Percentiles rank a stretch among this genome's conserved stretches.
Conservation (phyloP, 1,140 invertebrate genomes). For the Platyscapa corneri region DNA sequence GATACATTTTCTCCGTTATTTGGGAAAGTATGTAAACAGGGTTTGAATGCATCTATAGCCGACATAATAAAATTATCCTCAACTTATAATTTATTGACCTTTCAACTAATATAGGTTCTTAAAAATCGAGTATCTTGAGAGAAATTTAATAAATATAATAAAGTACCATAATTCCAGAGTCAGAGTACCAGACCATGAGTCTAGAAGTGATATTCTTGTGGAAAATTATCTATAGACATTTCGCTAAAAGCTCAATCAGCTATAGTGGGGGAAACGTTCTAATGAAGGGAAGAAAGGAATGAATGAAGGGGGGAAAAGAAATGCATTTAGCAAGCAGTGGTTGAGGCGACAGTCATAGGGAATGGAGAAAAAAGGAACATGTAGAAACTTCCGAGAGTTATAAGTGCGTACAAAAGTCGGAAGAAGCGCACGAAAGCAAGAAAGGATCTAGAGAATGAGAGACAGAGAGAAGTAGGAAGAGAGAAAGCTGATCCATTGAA, state of each 20-base stretch:
- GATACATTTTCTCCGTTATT: not conserved
- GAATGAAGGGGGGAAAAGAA: constrained; percentile 17
- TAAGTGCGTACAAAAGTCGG: not conserved
- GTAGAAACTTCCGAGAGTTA: not conserved
- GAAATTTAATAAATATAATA: constrained; percentile 30
- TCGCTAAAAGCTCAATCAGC: not conserved
- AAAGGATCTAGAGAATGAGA: not conserved
- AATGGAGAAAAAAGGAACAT: not conserved
- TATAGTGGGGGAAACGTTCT: not conserved
- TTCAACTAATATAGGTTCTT: not conserved
- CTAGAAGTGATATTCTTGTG: not conserved
- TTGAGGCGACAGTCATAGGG: constrained; percentile 12
- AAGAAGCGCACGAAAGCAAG: not conserved
- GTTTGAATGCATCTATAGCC: not conserved
- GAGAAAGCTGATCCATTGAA: constrained; percentile 44
- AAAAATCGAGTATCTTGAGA: not conserved
- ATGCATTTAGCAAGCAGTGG: constrained; percentile 35
- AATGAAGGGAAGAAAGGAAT: not conserved
- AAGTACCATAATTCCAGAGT: not conserved
- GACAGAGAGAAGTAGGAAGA: constrained; percentile 20
- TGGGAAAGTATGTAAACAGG: not conserved
- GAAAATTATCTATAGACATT: constrained; percentile 22
- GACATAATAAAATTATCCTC: not conserved
- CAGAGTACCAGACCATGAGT: too few relatives aligned
- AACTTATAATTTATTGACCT: not conserved